Evolutionary conservation across 2,113 vertebrate genomes (phyloP).

Genomic region (Ophthalmolycus amberensis): DNA sequence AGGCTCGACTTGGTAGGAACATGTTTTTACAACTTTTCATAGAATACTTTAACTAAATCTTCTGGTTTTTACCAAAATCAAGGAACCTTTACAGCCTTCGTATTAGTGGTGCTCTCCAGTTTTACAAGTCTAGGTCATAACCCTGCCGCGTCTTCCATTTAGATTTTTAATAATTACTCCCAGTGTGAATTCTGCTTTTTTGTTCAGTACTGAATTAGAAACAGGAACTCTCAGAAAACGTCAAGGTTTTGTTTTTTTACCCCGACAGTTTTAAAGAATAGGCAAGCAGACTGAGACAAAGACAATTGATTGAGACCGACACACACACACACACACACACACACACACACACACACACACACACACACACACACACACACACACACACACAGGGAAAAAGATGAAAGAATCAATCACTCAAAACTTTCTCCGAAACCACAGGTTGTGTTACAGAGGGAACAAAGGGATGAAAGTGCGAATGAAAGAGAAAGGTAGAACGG

Average conservation of each 20-base stretch:
- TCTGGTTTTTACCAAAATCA: neutral
- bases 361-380: neutral
- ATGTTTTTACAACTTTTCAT: constrained; percentile 8
- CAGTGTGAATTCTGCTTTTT: constrained; percentile 17
- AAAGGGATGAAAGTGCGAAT: constrained; percentile 64
- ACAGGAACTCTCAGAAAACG: constrained; percentile 9
- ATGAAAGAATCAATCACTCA: constrained; percentile 67
- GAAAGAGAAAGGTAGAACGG: constrained; percentile 56
- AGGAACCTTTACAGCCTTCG: neutral
- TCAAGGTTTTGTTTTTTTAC: constrained; percentile 35
- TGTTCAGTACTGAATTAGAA: neutral
- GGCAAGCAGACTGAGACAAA: constrained; percentile 14
- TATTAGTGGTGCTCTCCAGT: neutral
- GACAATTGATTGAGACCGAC: too few relatives aligned
- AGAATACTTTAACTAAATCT: neutral
- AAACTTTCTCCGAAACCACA: constrained; percentile 67
- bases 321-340: constrained; percentile 2
- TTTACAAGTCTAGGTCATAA: constrained; percentile 2
- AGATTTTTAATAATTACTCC: constrained; percentile 20
- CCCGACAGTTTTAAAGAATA: constrained; percentile 20
- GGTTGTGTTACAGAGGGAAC: constrained; percentile 66
- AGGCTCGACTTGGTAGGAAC: neutral
- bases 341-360: constrained; percentile 15
- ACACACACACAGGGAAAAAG: constrained; percentile 45
- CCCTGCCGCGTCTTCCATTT: constrained; percentile 5